Evolutionary conservation across 2,797 vertebrate species (phyloP), one percentile per base, ranked within the genome.

Genomic region (Acrocephalus scirpaceus): DNA sequence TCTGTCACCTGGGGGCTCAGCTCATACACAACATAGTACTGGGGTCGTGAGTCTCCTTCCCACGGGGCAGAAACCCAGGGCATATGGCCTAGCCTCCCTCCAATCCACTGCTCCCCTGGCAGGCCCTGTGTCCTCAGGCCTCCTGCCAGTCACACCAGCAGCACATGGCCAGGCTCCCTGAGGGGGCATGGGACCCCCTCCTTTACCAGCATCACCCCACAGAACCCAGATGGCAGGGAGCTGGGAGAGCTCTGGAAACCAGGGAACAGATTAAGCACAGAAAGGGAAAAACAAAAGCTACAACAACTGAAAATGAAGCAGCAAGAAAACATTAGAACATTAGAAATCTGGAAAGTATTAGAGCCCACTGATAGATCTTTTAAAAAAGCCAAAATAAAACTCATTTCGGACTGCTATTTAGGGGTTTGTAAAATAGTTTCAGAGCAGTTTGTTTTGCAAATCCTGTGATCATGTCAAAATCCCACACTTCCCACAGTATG

Each of bases 331-430:
- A 93, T 23, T n/a, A n/a, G 91, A 83, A 86, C 70, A 25, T 72
- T 62, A 91, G 89, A 93, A 97, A 97, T 96, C 88, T 95, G 95
- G 96, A 95, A 79, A 76, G 67, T 72, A 94, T 96, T 94, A 95
- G 47, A 77, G 38, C 44, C 62, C 62, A 93, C 58, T 90, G 81
- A 88, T 65, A 89, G 64, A 50, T 50, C 75, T 91, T 77, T 40
- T 60, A 78, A 95, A 95, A 95, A 97, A 79, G 83, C 27, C 42
- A 70, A 83, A 92, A 73, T 51, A 69, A 90, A 94, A 93, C 70
- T 80, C 47, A 65, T 50, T 95, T 95, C 57, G 92, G 85, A 92
- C 73, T 34, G 66, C 58, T 95, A 91, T 94, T 94, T 76, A 88
- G 87, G 88, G 94, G 95, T 85, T 95, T 58, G 54, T 79, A 95